phyloP scores from a whole-genome alignment of 2,113 vertebrate species.

The Eulacestoma nigropectus region DNA sequence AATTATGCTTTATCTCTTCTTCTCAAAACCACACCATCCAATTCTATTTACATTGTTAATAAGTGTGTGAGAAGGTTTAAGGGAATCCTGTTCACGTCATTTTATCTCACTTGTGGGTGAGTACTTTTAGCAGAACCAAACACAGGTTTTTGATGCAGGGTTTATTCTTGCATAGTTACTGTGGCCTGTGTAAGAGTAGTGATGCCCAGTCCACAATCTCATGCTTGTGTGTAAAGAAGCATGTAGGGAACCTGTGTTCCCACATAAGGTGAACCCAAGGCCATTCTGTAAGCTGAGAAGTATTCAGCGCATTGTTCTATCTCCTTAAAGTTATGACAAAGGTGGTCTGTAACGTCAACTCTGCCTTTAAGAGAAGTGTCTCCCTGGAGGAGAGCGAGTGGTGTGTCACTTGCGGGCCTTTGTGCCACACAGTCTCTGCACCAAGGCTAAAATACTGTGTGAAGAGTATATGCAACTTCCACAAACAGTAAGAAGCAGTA shows the following conservation, averaged over 20 bases:
- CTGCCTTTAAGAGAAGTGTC: neutral
- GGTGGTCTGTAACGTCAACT: neutral
- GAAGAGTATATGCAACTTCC: neutral
- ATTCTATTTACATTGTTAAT: neutral
- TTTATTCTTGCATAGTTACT: neutral
- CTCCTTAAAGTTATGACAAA: neutral
- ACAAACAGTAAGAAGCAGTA: neutral
- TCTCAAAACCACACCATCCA: neutral
- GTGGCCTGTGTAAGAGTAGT: neutral
- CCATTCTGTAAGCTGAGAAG: neutral
- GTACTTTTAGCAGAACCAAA: neutral
- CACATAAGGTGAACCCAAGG: neutral
- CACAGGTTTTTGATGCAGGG: neutral
- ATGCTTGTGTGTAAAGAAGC: neutral
- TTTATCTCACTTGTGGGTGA: neutral
- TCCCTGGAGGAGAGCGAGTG: accelerated
- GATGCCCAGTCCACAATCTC: neutral
- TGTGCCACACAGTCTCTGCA: too few relatives aligned
- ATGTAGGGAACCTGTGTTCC: neutral
- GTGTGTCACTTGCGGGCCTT: neutral
- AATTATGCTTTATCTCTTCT: neutral
- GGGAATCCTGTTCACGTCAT: neutral
- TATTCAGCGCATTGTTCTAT: neutral
- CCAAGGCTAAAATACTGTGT: neutral
- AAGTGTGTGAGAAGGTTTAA: neutral